Evolutionary conservation across 2,888 invertebrate genomes (phyloP).

Genomic region (Parapristionchus giblindavisi): DNA sequence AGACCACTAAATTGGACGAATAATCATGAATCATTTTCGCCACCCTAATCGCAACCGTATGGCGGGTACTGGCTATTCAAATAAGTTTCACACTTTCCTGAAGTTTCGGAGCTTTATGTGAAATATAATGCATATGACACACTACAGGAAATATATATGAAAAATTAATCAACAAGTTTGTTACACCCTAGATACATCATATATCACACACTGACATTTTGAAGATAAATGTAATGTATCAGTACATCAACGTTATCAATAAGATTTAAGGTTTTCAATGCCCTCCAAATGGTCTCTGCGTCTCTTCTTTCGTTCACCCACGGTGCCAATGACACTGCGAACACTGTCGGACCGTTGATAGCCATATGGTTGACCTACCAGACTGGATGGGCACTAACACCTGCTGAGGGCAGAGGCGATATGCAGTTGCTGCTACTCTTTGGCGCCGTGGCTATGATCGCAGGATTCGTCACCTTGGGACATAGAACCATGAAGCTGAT

Average conservation of each 20-base stretch:
- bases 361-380: conserved; percentile 56
- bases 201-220: too few species aligned
- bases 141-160: not conserved
- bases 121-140: too few species aligned
- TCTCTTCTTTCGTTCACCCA: conserved; percentile 97
- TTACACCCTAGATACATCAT: too few species aligned
- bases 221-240: too few species aligned
- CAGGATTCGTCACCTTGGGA: conserved; percentile 54
- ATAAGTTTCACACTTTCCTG: too few species aligned
- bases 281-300: conserved; percentile 93
- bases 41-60: too few species aligned
- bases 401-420: conserved; percentile 52
- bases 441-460: conserved; percentile 53
- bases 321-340: conserved; percentile 82
- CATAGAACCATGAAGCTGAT: conserved; percentile 54
- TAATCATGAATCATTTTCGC: too few species aligned
- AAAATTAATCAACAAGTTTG: not conserved
- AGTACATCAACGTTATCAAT: not conserved
- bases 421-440: conserved; percentile 51
- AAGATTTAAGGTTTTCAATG: conserved; percentile 70
- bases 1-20: too few species aligned
- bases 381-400: conserved; percentile 52
- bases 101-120: too few species aligned
- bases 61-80: too few species aligned
- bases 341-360: conserved; percentile 59